Base-by-base conservation (phyloP, 37 sponge, comb jelly and placozoan genomes). In the Cladorhizidae sp. region DNA sequence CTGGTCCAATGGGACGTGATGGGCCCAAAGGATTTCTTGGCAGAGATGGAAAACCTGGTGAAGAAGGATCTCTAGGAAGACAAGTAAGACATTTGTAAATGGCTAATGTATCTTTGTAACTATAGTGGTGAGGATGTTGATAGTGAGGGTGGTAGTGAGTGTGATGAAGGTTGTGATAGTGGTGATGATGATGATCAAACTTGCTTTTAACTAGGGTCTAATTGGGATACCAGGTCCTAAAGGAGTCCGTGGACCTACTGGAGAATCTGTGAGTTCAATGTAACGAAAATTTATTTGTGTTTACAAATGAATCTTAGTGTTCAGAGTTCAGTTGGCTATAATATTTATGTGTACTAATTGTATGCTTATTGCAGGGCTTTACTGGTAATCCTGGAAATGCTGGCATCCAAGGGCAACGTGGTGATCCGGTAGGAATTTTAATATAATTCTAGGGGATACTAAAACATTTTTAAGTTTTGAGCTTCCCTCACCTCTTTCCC, bases 361-460 rank as follows among this genome's bases (percentile, higher is more conserved):
- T 17, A 20, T 50, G 54, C 29, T 17, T 29, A 1, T 31, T 54
- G 22, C 65, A 85, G 81, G 87, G 87, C 31, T 74, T 80, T 67
- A 2, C 36, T 38, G 89, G 89, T 29, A 22, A 52, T 52, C 78
- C 72, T 36, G 89, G 89, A 8, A 67, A 62, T 55, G 67, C 76
- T 36, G 93, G 93, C 40, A 14, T 74, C 2, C 43, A 72, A 37
- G 93, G 93, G 28, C 9, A 57, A 14, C 73, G 73, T 54, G 93
- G 93, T 29, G 71, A 52, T 23, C n/a, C 49, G 58, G 93, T 92
- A 38, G 77, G 89, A n/a, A n/a, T n/a, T n/a, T n/a, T n/a, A n/a
- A n/a, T n/a, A n/a, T n/a, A n/a, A n/a, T n/a, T n/a, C n/a, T n/a
- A n/a, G n/a, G n/a, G n/a, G n/a, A n/a, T n/a, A n/a, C n/a, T n/a